These are phyloP conservation scores for Opisthocomus hoazin DNA, from an alignment of 2,113 vertebrate species.

Conservation along the genomic window DNA sequence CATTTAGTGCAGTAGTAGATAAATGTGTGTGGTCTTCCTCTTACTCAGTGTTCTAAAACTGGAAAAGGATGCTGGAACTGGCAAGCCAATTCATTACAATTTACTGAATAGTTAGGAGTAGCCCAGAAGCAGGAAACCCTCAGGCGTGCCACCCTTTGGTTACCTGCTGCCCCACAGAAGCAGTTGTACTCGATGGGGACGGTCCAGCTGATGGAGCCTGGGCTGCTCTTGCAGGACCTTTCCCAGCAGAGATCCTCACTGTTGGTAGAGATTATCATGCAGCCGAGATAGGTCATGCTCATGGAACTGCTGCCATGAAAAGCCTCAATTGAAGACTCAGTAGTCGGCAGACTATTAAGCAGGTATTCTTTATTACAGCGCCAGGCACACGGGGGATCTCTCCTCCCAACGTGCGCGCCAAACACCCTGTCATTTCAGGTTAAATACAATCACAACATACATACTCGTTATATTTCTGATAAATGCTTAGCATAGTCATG, in stretches of 20 bases:
- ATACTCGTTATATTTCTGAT: no score
- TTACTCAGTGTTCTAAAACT: not conserved
- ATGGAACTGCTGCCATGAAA: no score
- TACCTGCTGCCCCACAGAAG: not conserved
- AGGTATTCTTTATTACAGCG: no score
- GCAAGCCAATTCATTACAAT: not conserved
- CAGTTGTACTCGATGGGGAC: rapidly evolving
- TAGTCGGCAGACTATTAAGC: no score
- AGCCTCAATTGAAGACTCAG: no score
- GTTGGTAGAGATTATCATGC: rapidly evolving
- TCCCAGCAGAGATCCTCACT: not conserved
- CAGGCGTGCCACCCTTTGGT: not conserved
- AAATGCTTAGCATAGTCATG: no score
- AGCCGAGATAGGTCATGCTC: not conserved
- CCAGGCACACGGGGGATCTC: no score
- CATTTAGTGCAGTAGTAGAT: not conserved
- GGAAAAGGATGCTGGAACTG: not conserved
- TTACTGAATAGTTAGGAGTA: not conserved
- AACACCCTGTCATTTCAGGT: no score
- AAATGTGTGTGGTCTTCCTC: not conserved
- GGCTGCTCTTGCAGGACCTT: not conserved
- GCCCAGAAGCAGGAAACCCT: not conserved
- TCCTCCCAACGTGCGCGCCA: no score
- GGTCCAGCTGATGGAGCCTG: not conserved
- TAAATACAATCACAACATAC: no score